Conservation (phyloP, 2,888 invertebrate species). For the Harpalus rufipes region DNA sequence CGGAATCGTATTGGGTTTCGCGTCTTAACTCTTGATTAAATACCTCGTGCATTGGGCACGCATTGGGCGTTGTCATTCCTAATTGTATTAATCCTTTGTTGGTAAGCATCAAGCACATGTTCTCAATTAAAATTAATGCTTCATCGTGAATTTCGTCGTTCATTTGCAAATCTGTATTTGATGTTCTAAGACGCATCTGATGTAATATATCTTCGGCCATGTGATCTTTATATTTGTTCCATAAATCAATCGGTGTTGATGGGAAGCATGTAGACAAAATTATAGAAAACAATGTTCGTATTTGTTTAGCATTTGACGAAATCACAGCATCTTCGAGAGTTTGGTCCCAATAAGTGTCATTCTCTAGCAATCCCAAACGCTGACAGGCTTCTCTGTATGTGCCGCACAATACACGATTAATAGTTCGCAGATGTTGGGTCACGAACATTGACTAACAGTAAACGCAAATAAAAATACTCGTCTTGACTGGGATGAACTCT, state of each 20-base stretch:
- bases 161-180: conserved; percentile 38
- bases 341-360: conserved; percentile 69
- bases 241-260: conserved; percentile 68
- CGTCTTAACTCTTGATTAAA: conserved; percentile 68
- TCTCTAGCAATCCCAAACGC: too few relatives aligned
- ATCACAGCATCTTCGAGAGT: conserved; percentile 68
- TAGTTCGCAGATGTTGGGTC: conserved; percentile 73
- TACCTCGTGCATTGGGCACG: conserved; percentile 69
- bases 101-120: conserved; percentile 67
- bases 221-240: conserved; percentile 70
- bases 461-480: conserved; percentile 72
- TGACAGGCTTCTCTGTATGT: too few relatives aligned
- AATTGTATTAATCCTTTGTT: conserved; percentile 70
- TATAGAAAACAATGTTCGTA: conserved; percentile 70
- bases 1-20: conserved; percentile 69
- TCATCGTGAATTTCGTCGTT: conserved; percentile 67
- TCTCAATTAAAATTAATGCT: conserved; percentile 68
- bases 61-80: conserved; percentile 72
- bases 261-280: conserved; percentile 70
- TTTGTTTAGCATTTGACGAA: conserved; percentile 67
- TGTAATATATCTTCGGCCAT: conserved; percentile 70
- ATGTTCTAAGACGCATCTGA: conserved; percentile 42
- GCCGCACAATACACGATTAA: conserved; percentile 73
- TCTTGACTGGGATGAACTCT: conserved; percentile 71
- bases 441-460: conserved; percentile 72